Conservation (phyloP, 2,113 vertebrate species). For the Tupaia tana region DNA sequence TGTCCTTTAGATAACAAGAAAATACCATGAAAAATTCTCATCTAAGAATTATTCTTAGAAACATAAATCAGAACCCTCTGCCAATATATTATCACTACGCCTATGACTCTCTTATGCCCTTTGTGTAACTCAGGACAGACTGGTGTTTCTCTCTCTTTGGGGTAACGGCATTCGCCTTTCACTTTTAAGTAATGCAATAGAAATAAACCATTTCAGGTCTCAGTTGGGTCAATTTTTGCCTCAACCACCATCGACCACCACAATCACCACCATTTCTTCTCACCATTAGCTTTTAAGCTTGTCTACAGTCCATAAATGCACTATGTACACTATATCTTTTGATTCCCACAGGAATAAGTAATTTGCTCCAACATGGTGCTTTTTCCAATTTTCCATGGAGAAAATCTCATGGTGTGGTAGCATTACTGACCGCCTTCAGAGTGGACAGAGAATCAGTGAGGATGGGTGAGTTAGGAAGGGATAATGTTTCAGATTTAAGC, state of each 20-base stretch:
- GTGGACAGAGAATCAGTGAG: background rate
- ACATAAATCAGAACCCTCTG: background rate
- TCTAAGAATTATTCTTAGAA: conserved; percentile 65
- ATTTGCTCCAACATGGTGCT: background rate
- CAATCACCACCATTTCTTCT: background rate
- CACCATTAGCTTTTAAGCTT: background rate
- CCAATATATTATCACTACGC: background rate
- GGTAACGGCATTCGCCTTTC: background rate
- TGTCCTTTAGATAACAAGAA: conserved; percentile 48
- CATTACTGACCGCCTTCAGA: background rate
- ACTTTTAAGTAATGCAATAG: background rate
- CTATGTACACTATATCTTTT: background rate
- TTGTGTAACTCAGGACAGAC: background rate
- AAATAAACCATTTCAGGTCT: background rate
- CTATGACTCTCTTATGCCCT: background rate
- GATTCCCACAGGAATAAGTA: background rate
- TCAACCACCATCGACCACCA: background rate
- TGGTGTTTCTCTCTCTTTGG: background rate
- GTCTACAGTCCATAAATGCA: background rate
- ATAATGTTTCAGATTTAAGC: background rate
- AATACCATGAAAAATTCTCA: background rate
- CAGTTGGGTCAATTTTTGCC: background rate
- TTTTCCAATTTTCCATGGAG: background rate
- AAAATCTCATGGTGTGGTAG: background rate
- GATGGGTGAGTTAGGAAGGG: background rate